These are phyloP conservation scores for Phenganax marumi DNA, from an alignment of 92 coral and sea anemone species.

Conservation along the genomic window DNA sequence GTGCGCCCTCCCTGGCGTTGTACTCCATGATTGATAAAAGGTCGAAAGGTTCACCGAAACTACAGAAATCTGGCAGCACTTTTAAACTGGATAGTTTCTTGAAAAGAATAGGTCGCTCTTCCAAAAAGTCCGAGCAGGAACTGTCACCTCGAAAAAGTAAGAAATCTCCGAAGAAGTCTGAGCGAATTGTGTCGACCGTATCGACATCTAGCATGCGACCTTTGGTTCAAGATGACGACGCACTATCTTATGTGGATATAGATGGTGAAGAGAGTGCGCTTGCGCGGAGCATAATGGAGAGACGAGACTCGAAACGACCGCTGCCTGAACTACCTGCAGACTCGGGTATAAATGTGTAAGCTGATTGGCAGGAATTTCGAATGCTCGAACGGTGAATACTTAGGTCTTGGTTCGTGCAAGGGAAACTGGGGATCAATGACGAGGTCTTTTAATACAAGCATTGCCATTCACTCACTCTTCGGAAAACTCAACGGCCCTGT, in stretches of 20 bases:
- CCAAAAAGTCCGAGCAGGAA: slow-evolving; percentile 30
- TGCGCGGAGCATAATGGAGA: neutral
- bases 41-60: slow-evolving; percentile 26
- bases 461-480: too few species aligned
- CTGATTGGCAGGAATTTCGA: neutral
- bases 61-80: slow-evolving; percentile 39
- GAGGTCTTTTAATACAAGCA: too few species aligned
- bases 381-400: neutral
- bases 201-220: slow-evolving; percentile 26
- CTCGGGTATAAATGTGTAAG: neutral
- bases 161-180: slow-evolving; percentile 8
- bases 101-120: slow-evolving; percentile 18
- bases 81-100: slow-evolving; percentile 28
- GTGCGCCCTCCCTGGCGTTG: slow-evolving; percentile 32
- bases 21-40: slow-evolving; percentile 18
- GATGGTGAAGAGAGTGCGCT: slow-evolving; percentile 16
- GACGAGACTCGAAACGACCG: slow-evolving; percentile 33
- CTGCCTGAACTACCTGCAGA: slow-evolving; percentile 26
- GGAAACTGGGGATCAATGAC: too few species aligned
- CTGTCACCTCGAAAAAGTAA: slow-evolving; percentile 11
- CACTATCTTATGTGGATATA: slow-evolving; percentile 22
- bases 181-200: neutral
- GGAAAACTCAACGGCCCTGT: too few species aligned
- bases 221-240: slow-evolving; percentile 25
- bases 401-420: too few species aligned